Evolutionary conservation across 2,888 invertebrate species (phyloP).

Genomic region (Hemaris fuciformis): DNA sequence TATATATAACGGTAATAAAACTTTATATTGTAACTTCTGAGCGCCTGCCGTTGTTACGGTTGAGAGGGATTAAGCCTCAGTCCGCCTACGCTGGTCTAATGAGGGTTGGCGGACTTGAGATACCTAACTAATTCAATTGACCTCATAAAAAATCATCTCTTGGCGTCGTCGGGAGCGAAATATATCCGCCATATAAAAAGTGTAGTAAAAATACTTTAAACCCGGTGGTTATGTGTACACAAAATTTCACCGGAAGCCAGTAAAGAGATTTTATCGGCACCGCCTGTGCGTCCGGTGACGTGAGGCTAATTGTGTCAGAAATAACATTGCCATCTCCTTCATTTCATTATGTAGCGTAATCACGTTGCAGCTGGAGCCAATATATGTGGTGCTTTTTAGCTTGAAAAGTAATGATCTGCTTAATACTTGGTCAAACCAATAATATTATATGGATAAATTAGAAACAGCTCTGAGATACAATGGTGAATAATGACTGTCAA

Average conservation of each 20-base stretch:
- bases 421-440: not conserved
- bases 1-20: no score
- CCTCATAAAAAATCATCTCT: no score
- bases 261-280: conserved; percentile 1
- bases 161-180: not conserved
- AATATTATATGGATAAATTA: no score
- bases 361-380: not conserved
- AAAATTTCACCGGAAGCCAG: conserved; percentile 2
- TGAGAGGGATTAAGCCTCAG: no score
- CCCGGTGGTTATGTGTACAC: not conserved
- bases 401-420: not conserved
- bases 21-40: no score
- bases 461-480: no score
- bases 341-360: not conserved
- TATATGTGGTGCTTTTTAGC: not conserved
- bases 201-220: not conserved
- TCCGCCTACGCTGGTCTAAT: no score
- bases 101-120: no score
- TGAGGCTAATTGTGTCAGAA: not conserved
- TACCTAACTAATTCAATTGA: no score
- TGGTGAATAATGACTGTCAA: not conserved
- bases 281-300: not conserved
- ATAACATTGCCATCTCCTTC: not conserved
- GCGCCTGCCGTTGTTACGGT: no score
- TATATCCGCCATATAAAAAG: not conserved